Conservation (phyloP, 2,113 vertebrate species). For the Eira barbara region DNA sequence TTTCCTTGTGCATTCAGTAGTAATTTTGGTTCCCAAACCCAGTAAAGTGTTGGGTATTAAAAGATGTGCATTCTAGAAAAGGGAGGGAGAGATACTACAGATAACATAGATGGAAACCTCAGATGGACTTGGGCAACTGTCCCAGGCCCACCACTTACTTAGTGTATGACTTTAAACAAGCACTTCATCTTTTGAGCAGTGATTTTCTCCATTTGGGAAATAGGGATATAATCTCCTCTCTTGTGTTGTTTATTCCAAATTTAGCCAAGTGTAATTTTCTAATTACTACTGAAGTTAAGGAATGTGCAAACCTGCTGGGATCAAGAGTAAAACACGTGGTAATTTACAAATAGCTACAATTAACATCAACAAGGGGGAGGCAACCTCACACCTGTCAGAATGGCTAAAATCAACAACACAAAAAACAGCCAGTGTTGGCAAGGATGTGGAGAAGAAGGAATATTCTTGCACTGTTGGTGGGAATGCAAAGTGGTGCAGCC, state of each 20-base stretch:
- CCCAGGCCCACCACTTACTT: not conserved
- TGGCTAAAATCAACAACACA: not conserved
- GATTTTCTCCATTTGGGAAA: not conserved
- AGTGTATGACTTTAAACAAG: not conserved
- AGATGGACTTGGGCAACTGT: not conserved
- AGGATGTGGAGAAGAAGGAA: not conserved
- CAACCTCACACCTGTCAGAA: not conserved
- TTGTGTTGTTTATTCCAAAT: not conserved
- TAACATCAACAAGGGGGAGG: not conserved
- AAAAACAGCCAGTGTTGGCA: not conserved
- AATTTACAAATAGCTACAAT: slow-evolving; percentile 6
- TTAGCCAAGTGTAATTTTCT: not conserved
- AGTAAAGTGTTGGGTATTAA: not conserved
- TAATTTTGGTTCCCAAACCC: not conserved
- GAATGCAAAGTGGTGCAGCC: not conserved
- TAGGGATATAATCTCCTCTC: not conserved
- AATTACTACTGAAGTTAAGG: not conserved
- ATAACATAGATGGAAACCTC: not conserved
- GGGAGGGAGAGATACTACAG: not conserved
- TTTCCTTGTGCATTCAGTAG: not conserved
- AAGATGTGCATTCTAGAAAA: not conserved
- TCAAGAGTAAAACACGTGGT: not conserved
- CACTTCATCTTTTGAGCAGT: not conserved
- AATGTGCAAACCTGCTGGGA: not conserved
- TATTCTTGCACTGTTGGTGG: not conserved